Evolutionary conservation across 2,797 vertebrate genomes (phyloP).

Genomic region (Lacerta viridis): DNA sequence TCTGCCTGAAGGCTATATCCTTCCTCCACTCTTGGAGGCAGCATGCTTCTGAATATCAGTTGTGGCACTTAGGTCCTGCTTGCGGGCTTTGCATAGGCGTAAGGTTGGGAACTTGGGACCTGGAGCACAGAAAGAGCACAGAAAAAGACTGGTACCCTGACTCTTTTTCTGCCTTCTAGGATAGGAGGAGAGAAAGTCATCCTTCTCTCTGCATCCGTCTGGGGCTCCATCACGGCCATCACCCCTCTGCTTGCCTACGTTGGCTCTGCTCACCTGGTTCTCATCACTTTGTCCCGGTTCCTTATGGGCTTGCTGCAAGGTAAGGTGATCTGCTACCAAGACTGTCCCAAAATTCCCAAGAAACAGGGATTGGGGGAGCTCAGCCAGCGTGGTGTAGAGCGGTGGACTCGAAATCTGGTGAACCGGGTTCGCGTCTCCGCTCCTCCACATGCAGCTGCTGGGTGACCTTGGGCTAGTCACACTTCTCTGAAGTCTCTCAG

Average conservation of each 20-base stretch:
- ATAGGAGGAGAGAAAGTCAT: conserved; percentile 97
- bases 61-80: too few relatives aligned
- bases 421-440: too few relatives aligned
- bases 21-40: too few relatives aligned
- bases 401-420: too few relatives aligned
- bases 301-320: conserved; percentile 96
- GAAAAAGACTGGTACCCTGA: not conserved
- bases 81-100: not conserved
- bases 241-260: conserved; percentile 89
- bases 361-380: not conserved
- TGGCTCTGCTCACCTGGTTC: conserved; percentile 88
- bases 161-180: conserved; percentile 73
- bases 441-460: too few relatives aligned
- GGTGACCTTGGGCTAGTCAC: too few relatives aligned
- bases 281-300: conserved; percentile 90
- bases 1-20: too few relatives aligned
- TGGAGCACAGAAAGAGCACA: too few relatives aligned
- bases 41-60: too few relatives aligned
- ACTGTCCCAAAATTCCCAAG: not conserved
- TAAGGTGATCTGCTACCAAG: conserved; percentile 69
- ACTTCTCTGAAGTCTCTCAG: too few relatives aligned
- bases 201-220: conserved; percentile 90
- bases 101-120: not conserved
- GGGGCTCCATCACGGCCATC: conserved; percentile 91
- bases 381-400: too few relatives aligned